Percentiles rank a stretch among this genome's conserved stretches.
Conservation (phyloP, 1,140 invertebrate species). For the Augochlora pura region DNA sequence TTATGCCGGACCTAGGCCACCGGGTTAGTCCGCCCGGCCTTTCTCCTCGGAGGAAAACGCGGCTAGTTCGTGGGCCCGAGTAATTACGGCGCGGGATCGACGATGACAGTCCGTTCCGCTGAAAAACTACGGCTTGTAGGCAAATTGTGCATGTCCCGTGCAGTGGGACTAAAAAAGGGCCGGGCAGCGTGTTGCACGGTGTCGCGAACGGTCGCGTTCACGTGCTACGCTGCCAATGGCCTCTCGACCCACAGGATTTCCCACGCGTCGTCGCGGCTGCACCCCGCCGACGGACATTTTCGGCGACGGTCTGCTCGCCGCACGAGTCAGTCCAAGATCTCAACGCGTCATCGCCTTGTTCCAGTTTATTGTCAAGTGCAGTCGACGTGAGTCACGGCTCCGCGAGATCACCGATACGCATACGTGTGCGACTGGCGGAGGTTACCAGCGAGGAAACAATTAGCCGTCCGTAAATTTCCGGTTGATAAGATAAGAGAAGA, state of each 20-base stretch:
- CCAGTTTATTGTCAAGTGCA: conserved; percentile 59
- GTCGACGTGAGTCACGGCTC: conserved; percentile 46
- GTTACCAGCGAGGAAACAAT: neutral
- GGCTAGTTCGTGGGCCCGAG: neutral
- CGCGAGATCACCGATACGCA: neutral
- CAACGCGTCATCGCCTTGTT: conserved; percentile 41
- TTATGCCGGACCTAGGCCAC: conserved; percentile 29
- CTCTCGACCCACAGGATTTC: too few species aligned
- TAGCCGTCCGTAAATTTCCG: neutral
- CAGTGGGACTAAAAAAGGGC: neutral
- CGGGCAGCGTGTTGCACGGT: neutral
- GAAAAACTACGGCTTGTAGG: neutral
- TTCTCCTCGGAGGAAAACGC: neutral
- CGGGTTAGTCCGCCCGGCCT: neutral
- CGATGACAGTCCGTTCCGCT: neutral
- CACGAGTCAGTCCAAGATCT: conserved; percentile 2
- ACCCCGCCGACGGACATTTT: too few species aligned
- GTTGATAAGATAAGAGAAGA: conserved; percentile 26
- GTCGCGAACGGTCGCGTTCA: neutral
- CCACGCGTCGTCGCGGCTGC: too few species aligned
- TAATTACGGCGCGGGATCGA: neutral
- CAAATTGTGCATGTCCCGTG: neutral
- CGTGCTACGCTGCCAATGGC: too few species aligned
- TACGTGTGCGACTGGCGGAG: conserved; percentile 6
- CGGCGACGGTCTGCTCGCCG: too few species aligned